Evolutionary conservation across 2,888 invertebrate genomes (phyloP).

Genomic region (Diarsia brunnea): DNA sequence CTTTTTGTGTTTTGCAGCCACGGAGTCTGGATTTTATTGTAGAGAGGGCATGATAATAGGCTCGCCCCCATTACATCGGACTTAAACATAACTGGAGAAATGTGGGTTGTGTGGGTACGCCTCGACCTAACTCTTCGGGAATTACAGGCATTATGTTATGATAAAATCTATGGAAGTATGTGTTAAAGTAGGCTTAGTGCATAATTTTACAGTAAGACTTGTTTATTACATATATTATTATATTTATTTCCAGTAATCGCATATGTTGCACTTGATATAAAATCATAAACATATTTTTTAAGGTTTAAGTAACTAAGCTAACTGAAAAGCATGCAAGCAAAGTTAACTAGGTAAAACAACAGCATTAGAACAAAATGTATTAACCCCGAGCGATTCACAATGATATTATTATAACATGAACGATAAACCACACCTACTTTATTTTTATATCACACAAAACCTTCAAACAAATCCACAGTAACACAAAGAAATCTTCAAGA

Average conservation of each 20-base stretch:
- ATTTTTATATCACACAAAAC: conserved; percentile 1
- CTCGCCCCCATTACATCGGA: too few relatives aligned
- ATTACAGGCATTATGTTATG: too few relatives aligned
- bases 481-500: conserved; percentile 27
- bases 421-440: background rate
- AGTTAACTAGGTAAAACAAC: background rate
- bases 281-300: background rate
- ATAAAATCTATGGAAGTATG: conserved; percentile 4
- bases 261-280: background rate
- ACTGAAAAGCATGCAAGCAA: background rate
- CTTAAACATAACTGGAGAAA: too few relatives aligned
- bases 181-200: too few relatives aligned
- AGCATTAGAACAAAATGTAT: background rate
- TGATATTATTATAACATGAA: background rate
- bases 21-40: too few relatives aligned
- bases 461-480: conserved; percentile 16
- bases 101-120: too few relatives aligned
- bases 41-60: too few relatives aligned
- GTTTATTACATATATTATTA: background rate
- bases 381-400: background rate
- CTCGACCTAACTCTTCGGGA: too few relatives aligned
- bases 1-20: too few relatives aligned
- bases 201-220: conserved; percentile 7
- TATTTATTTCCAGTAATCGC: background rate
- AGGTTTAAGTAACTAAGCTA: background rate